Percentiles rank a stretch among this genome's conserved stretches.
These are phyloP conservation scores for Globia sparganii DNA, from an alignment of 2,888 invertebrate species.

Conservation along the genomic window DNA sequence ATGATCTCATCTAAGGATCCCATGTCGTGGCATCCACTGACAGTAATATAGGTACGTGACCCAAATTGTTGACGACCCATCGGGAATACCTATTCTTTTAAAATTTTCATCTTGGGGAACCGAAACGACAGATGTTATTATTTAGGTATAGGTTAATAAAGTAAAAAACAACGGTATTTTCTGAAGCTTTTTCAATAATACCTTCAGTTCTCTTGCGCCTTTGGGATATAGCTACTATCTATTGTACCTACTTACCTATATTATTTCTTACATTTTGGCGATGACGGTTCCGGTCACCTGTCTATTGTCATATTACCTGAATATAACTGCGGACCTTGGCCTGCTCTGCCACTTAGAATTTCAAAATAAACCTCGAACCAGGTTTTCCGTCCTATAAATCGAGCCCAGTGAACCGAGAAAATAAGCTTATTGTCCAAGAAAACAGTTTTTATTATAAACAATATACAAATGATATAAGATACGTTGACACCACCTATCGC, in stretches of 20 bases:
- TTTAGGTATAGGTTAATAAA: not conserved
- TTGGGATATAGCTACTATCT: not conserved
- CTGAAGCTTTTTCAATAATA: not conserved
- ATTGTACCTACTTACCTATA: not conserved
- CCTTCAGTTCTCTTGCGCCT: not conserved
- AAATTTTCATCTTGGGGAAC: not conserved
- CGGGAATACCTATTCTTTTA: not conserved
- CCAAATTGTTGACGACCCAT: slow-evolving; percentile 17
- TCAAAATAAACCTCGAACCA: not conserved
- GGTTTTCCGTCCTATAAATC: not conserved
- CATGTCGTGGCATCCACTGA: slow-evolving; percentile 4
- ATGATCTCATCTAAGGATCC: slow-evolving; percentile 10
- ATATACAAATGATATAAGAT: slow-evolving; percentile 1
- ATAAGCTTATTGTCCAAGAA: not conserved
- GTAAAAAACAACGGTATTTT: not conserved
- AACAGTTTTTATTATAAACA: not conserved
- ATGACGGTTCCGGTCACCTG: not conserved
- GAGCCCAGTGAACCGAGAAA: slow-evolving; percentile 4
- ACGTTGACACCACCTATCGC: slow-evolving; percentile 11
- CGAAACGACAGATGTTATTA: not conserved
- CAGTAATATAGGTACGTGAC: slow-evolving; percentile 15
- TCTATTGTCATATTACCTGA: not conserved
- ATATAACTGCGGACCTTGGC: not conserved
- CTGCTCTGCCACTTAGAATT: not conserved
- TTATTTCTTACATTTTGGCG: not conserved